These are phyloP conservation scores for Parascotia fuliginaria DNA, from an alignment of 2,888 invertebrate genomes.

Conservation along the genomic window DNA sequence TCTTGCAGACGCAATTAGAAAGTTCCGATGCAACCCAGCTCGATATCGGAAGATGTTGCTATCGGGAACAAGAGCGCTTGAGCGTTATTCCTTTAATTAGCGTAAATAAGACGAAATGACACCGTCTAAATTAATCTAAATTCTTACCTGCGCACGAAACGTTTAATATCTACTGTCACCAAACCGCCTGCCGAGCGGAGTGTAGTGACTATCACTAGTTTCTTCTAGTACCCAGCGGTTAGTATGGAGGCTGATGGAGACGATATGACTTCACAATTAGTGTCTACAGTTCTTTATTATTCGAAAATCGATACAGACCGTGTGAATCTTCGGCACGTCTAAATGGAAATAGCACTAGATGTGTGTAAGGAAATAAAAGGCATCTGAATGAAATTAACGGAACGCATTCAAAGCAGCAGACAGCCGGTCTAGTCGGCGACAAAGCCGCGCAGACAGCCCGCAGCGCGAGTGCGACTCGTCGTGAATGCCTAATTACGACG, in stretches of 20 bases:
- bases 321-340: not conserved
- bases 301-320: no score
- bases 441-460: slow-evolving; percentile 73
- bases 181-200: no score
- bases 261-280: no score
- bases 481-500: slow-evolving; percentile 84
- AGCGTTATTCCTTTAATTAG: slow-evolving; percentile 73
- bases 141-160: no score
- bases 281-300: no score
- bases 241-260: no score
- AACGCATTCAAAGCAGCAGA: slow-evolving; percentile 61
- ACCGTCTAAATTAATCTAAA: no score
- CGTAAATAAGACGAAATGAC: slow-evolving; percentile 59
- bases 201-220: no score
- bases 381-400: slow-evolving; percentile 54
- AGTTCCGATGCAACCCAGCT: slow-evolving; percentile 46
- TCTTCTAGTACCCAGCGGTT: no score
- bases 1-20: slow-evolving; percentile 57
- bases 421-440: slow-evolving; percentile 75
- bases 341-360: slow-evolving; percentile 14
- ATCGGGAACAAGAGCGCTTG: slow-evolving; percentile 55
- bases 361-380: slow-evolving; percentile 45
- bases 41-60: slow-evolving; percentile 59
- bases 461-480: slow-evolving; percentile 72
- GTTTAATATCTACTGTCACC: no score